A percentile compares a stretch with the other conserved stretches of the same genome.
These are phyloP conservation scores for Phalacrocorax aristotelis DNA, from an alignment of 2,113 vertebrate species.

Conservation along the genomic window DNA sequence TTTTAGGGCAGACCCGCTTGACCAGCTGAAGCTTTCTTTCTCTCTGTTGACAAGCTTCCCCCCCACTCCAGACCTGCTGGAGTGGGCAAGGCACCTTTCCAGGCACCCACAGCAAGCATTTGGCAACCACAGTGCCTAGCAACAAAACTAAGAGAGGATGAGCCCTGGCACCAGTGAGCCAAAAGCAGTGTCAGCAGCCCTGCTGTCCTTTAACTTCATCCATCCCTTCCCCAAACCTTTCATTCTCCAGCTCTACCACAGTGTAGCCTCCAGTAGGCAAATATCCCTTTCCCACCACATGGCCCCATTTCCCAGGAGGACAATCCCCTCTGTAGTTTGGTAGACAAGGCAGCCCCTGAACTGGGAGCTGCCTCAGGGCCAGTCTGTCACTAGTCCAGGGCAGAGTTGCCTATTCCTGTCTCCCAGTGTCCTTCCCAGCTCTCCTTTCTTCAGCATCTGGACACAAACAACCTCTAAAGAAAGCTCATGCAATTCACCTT, in stretches of 20 bases:
- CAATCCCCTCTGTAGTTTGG: not conserved
- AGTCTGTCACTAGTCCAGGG: not conserved
- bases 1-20: not conserved
- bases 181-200: not conserved
- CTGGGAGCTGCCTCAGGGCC: rapidly evolving
- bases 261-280: not conserved
- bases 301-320: not conserved
- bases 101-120: not conserved
- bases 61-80: not conserved
- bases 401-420: not conserved
- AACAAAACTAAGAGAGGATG: not conserved
- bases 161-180: not conserved
- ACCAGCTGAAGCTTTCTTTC: not conserved
- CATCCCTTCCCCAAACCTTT: not conserved
- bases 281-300: not conserved
- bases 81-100: not conserved
- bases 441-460: not conserved
- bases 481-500: rapidly evolving
- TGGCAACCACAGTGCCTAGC: not conserved
- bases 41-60: not conserved
- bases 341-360: not conserved
- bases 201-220: not conserved
- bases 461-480: not conserved
- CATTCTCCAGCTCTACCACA: not conserved
- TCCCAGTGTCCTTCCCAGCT: not conserved